A percentile compares a stretch with the other conserved stretches of the same genome.
These are phyloP conservation scores for Sebastes trivittatus DNA, from an alignment of 2,797 vertebrate species.

Conservation along the genomic window DNA sequence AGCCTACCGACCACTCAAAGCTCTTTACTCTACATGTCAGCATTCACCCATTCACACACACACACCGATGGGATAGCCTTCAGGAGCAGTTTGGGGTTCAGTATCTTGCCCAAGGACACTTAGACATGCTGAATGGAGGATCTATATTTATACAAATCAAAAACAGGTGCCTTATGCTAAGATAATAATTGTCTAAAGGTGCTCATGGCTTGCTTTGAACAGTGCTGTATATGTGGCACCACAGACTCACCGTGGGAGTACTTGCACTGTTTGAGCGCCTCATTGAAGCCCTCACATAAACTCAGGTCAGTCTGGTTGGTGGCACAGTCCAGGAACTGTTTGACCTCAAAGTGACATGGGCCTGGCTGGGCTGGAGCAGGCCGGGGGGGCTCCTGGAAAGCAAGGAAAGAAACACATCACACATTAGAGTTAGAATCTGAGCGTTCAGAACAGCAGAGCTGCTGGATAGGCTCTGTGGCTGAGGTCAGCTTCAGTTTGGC, in stretches of 20 bases:
- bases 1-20: too few relatives aligned
- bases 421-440: background rate
- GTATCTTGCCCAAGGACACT: too few relatives aligned
- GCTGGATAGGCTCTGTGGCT: background rate
- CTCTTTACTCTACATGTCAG: too few relatives aligned
- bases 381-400: conserved; percentile 75
- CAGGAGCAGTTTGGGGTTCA: too few relatives aligned
- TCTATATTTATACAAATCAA: background rate
- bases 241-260: conserved; percentile 83
- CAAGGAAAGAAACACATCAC: background rate
- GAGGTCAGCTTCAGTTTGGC: background rate
- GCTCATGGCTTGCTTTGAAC: background rate
- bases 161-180: background rate
- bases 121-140: too few relatives aligned
- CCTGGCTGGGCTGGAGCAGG: conserved; percentile 69
- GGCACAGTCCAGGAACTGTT: conserved; percentile 93
- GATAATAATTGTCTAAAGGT: background rate
- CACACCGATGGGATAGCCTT: too few relatives aligned
- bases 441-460: background rate
- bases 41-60: too few relatives aligned
- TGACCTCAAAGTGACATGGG: conserved; percentile 92
- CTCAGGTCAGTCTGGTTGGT: conserved; percentile 88
- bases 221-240: background rate
- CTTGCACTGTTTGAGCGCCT: conserved; percentile 95
- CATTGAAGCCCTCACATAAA: conserved; percentile 93